A percentile compares a stretch with the other conserved stretches of the same genome.
Evolutionary conservation across 2,888 invertebrate genomes (phyloP).

Genomic region (Prosopocoilus inquinatus): DNA sequence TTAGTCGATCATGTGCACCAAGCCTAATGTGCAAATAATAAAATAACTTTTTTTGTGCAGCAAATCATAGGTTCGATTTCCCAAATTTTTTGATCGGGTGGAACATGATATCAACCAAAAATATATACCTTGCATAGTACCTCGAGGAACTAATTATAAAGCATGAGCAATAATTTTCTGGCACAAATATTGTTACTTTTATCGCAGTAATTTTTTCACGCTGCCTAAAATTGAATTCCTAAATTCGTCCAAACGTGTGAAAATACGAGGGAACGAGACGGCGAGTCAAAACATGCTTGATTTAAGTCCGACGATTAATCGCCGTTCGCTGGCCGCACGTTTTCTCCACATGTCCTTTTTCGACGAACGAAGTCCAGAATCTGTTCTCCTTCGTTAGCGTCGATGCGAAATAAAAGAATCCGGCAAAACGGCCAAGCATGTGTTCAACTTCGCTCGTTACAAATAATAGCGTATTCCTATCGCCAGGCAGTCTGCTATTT

Average conservation of each 20-base stretch:
- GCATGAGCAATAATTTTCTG: no score
- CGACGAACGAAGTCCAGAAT: background rate
- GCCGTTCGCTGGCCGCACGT: slow-evolving; percentile 3
- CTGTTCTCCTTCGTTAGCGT: background rate
- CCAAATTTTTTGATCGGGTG: no score
- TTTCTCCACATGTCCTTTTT: slow-evolving; percentile 1
- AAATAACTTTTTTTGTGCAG: no score
- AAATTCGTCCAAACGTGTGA: slow-evolving; percentile 29
- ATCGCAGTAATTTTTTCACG: no score
- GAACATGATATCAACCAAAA: no score
- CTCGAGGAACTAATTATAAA: no score
- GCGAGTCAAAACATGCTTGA: slow-evolving; percentile 31
- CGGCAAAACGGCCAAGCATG: slow-evolving; percentile 25
- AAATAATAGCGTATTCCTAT: slow-evolving; percentile 28
- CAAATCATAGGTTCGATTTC: no score
- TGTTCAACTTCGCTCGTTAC: slow-evolving; percentile 29
- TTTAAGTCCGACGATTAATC: slow-evolving; percentile 29
- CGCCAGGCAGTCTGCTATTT: slow-evolving; percentile 36
- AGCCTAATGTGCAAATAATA: no score
- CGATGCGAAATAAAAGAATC: slow-evolving; percentile 19
- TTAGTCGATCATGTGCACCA: no score
- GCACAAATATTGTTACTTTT: no score
- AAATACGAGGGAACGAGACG: slow-evolving; percentile 29
- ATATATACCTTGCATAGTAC: no score
- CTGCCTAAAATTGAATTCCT: slow-evolving; percentile 15